phyloP scores from a whole-genome alignment of 2,888 invertebrate genomes.

The Nysson spinosus region DNA sequence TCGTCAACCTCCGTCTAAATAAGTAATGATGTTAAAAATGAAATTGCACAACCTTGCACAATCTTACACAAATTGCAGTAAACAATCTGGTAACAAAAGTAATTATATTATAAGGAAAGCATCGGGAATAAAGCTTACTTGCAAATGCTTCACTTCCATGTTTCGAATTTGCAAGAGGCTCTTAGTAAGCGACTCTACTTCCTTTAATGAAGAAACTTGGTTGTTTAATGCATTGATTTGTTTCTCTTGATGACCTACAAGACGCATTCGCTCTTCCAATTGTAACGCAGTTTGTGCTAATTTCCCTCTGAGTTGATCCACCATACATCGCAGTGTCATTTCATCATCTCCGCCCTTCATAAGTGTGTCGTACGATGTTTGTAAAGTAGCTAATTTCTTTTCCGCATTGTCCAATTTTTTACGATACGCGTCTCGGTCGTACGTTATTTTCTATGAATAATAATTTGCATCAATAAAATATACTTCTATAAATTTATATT shows the following conservation, averaged over 20 bases:
- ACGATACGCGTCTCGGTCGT: constrained; percentile 66
- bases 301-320: constrained; percentile 65
- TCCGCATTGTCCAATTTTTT: constrained; percentile 66
- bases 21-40: background rate
- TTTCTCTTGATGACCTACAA: constrained; percentile 83
- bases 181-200: constrained; percentile 89
- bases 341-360: constrained; percentile 44
- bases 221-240: constrained; percentile 85
- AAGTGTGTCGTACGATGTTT: constrained; percentile 53
- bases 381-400: constrained; percentile 61
- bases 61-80: too few relatives aligned
- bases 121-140: constrained; percentile 74
- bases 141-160: constrained; percentile 87
- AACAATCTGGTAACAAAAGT: constrained; percentile 80
- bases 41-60: too few relatives aligned
- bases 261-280: constrained; percentile 66
- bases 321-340: constrained; percentile 54
- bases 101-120: background rate
- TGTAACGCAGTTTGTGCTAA: constrained; percentile 65
- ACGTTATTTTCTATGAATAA: constrained; percentile 57
- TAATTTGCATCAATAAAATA: background rate
- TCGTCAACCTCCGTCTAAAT: constrained; percentile 82
- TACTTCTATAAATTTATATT: too few relatives aligned
- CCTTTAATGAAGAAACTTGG: constrained; percentile 87
- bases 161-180: constrained; percentile 88